phyloP scores from a whole-genome alignment of 2,113 vertebrate species.

The Cacatua alba region DNA sequence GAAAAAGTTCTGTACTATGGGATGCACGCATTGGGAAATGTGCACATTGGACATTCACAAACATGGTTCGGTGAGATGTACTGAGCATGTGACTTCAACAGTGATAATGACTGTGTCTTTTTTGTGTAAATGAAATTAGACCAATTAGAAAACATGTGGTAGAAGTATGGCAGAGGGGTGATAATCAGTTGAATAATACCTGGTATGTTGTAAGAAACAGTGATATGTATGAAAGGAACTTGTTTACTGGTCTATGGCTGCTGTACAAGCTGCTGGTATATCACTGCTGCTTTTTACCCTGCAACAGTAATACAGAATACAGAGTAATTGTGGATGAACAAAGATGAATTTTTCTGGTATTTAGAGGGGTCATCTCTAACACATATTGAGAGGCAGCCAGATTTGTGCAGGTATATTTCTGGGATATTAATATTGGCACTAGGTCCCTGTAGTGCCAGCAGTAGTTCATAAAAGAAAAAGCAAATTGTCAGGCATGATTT shows the following conservation, averaged over 20 bases:
- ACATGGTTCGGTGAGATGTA: not conserved
- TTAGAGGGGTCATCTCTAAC: not conserved
- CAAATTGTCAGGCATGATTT: no score
- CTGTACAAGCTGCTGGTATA: not conserved
- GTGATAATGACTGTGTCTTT: not conserved
- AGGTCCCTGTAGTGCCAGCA: not conserved
- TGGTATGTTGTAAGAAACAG: not conserved
- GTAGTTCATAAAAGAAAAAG: not conserved
- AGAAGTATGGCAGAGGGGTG: not conserved
- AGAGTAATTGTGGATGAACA: not conserved
- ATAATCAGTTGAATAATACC: not conserved
- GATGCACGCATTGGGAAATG: not conserved
- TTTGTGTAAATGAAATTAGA: not conserved
- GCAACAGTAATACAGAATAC: not conserved
- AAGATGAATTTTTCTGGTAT: not conserved
- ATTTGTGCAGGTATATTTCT: not conserved
- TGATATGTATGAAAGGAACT: not conserved
- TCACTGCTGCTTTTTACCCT: not conserved
- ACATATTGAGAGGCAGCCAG: not conserved
- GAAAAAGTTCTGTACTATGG: not conserved
- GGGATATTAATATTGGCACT: not conserved
- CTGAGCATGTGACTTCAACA: not conserved
- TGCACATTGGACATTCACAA: not conserved
- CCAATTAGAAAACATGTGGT: not conserved
- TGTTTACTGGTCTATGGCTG: not conserved